These are phyloP conservation scores for Yasuhikotakia modesta DNA, from an alignment of 2,797 vertebrate genomes.

Conservation along the genomic window DNA sequence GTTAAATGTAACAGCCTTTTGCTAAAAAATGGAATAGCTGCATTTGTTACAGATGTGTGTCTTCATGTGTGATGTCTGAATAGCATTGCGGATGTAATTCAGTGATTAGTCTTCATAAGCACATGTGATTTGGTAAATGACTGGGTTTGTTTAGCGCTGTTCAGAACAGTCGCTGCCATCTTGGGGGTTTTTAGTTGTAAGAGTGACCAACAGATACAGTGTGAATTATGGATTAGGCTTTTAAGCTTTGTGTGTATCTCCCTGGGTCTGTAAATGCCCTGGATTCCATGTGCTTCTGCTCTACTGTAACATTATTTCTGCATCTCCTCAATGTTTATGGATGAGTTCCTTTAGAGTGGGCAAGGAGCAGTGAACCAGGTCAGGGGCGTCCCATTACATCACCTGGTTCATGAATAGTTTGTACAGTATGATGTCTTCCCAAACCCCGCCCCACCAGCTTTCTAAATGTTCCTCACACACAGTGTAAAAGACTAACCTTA, in stretches of 20 bases:
- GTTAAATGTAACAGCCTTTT: conserved; percentile 37
- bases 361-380: conserved; percentile 11
- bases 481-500: conserved; percentile 4
- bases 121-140: conserved; percentile 38
- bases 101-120: conserved; percentile 10
- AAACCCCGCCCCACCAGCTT: not conserved
- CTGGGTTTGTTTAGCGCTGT: conserved; percentile 13
- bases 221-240: conserved; percentile 37
- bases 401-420: not conserved
- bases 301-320: conserved; percentile 46
- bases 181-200: not conserved
- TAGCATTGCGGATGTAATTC: conserved; percentile 27
- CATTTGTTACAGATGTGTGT: conserved; percentile 26
- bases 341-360: conserved; percentile 14
- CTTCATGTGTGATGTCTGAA: conserved; percentile 11
- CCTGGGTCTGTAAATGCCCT: conserved; percentile 37
- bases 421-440: not conserved
- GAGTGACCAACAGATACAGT: not conserved
- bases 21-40: conserved; percentile 30
- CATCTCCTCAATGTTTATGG: conserved; percentile 58
- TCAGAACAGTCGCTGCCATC: conserved; percentile 8
- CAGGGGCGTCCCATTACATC: conserved; percentile 32
- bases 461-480: not conserved
- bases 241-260: not conserved
- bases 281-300: conserved; percentile 50